Evolutionary conservation across 37 sponge, comb jelly and placozoan genomes (phyloP), one percentile per base, ranked within the genome.

Genomic region (Oopsacas minuta): DNA sequence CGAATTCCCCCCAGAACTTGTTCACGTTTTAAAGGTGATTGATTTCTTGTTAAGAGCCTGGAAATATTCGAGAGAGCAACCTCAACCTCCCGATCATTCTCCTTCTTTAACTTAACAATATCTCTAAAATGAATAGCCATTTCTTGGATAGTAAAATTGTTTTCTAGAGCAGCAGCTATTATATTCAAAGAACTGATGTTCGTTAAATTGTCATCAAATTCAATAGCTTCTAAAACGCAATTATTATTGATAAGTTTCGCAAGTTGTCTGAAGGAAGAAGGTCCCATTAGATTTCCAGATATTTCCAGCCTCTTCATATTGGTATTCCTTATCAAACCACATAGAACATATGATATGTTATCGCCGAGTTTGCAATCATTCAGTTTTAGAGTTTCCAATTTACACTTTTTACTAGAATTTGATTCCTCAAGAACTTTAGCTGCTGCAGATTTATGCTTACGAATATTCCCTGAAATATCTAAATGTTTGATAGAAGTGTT

Each of bases 401-500:
- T 25, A 34, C 75, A 61, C 32, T 61, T 34, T n/a, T 61, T 61
- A 34, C 28, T 3, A 7, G 5, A 12, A n/a, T 25, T 10, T 25
- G 75, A 61, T n/a, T 61, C 75, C 17, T 61, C 75, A 7, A 61
- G 75, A 7, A n/a, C 75, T n/a, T 61, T 61, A 20, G 75, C 75
- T 10, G 75, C 75, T 3, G 75, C 75, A 12, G 75, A 61, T n/a
- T 61, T 61, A n/a, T n/a, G 28, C 22, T 34, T 25, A 7, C 28
- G 22, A 7, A 61, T 61, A 12, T 61, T 61, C 28, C 75, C 75
- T 25, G 75, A 61, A 7, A 61, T 10, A 34, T 61, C 75, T 5
- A 61, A 34, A n/a, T n/a, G 20, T n/a, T 25, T 10, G 75, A 61
- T 10, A n/a, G 75, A 20, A 3, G 28, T 10, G 75, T 12, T 61